Evolutionary conservation across 1,140 invertebrate species (phyloP).

Genomic region (Calephelis nemesis): DNA sequence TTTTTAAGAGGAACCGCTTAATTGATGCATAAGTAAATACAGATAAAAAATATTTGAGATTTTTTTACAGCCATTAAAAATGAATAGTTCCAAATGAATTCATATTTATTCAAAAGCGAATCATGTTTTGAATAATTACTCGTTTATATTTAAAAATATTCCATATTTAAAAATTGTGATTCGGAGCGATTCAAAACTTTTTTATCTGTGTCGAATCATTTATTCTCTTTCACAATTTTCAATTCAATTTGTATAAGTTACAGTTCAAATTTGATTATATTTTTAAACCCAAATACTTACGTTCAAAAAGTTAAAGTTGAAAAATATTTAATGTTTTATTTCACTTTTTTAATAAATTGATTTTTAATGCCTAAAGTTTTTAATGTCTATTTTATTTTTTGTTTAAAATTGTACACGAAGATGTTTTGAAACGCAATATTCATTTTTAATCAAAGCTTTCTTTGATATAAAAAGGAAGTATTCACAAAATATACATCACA

Average conservation of each 20-base stretch:
- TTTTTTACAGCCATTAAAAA: slow-evolving; percentile 5
- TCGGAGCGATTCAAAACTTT: slow-evolving; percentile 16
- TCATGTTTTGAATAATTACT: slow-evolving; percentile 6
- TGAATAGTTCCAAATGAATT: slow-evolving; percentile 12
- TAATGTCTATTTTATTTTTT: neutral
- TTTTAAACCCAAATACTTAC: too few relatives aligned
- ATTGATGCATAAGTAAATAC: too few relatives aligned
- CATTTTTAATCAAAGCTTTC: neutral
- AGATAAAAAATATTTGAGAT: neutral
- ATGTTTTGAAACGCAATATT: neutral
- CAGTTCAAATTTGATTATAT: neutral
- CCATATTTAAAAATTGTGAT: slow-evolving; percentile 16
- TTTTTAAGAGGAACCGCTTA: too few relatives aligned
- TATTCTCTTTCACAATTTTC: neutral
- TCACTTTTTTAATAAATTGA: neutral
- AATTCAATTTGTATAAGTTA: neutral
- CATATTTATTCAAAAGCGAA: slow-evolving; percentile 19
- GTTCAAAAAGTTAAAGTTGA: too few relatives aligned
- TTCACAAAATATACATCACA: neutral
- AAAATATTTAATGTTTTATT: neutral
- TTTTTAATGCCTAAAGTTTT: neutral
- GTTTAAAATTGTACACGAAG: neutral
- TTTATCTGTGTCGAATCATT: slow-evolving; percentile 9
- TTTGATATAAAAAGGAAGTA: slow-evolving; percentile 9
- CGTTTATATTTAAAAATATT: slow-evolving; percentile 16